Conservation (phyloP, 2,797 vertebrate species). For the Cuculus canorus region DNA sequence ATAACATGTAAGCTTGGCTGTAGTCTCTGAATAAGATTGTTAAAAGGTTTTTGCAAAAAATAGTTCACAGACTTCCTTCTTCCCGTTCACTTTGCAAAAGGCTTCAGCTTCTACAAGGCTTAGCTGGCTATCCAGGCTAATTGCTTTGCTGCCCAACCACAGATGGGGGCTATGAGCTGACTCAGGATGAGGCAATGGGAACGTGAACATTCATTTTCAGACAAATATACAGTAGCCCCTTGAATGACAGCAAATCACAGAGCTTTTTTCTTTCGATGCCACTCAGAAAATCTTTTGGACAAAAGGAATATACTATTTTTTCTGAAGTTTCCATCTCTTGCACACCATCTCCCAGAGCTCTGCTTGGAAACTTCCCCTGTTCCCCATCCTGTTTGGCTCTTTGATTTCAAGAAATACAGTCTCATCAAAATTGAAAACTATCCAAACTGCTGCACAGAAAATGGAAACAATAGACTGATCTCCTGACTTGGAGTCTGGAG, state of each 20-base stretch:
- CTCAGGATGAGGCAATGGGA: neutral
- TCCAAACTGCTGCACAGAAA: neutral
- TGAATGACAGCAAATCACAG: neutral
- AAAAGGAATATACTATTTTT: neutral
- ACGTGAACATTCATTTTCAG: neutral
- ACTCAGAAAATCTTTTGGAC: neutral
- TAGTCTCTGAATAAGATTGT: neutral
- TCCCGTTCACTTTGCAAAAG: neutral
- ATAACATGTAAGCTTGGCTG: neutral
- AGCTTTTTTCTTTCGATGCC: neutral
- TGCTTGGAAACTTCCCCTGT: neutral
- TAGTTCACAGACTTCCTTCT: neutral
- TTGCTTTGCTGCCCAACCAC: neutral
- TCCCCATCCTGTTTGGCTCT: neutral
- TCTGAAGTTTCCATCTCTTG: neutral
- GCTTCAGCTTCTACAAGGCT: neutral
- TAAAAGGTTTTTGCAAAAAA: neutral
- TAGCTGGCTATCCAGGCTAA: neutral
- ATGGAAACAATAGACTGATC: neutral
- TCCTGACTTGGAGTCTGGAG: neutral
- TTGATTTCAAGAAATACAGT: slow-evolving; percentile 5
- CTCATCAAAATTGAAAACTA: slow-evolving; percentile 6
- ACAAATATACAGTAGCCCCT: neutral
- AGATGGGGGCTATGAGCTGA: neutral
- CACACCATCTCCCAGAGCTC: neutral